Base-by-base conservation (phyloP, 2,113 vertebrate genomes). In the Tachycineta bicolor region DNA sequence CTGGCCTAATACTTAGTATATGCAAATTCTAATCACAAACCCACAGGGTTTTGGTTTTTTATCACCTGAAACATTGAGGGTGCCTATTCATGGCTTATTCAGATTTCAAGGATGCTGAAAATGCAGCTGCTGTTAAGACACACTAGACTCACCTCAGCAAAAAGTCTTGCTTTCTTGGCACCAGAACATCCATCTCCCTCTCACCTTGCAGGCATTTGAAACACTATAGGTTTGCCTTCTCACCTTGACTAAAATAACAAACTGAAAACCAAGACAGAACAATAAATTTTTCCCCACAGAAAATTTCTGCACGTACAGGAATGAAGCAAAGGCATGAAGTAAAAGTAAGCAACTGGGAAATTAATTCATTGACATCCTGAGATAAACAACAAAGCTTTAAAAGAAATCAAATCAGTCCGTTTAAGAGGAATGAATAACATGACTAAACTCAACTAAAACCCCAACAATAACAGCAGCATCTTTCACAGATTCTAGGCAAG, bases 401-500 rank as follows among this genome's bases (percentile, higher is more conserved):
- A 90, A 75, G 52, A 94, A 84, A 58, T 33, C 46, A 39, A 49
- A 16, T 2, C 39, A 83, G 6, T 10, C 43, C 26, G 46, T 71
- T 85, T 86, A 84, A 68, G 28, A 28, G 49, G 55, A 78, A 81
- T 90, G 49, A 90, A 75, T 75, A 90, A 90, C 62, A 87, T 50
- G 29, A 71, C 60, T 86, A 86, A 89, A 92, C 68, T 87, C 60
- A 92, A 68, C 56, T 91, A 79, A 89, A 81, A 52, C 74, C 89
- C 68, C 70, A 94, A 84, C 69, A 91, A 77, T 58, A 92, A 85
- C 16, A 78, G 81, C 84, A 79, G 85, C 68, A 50, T 77, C 96
- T 96, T 91, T 83, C 84, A 63, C 65, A 83, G 84, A 92, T 82
- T 84, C 87, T 80, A 90, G 81, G 74, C 84, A 90, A 93, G 92